These are phyloP conservation scores for Gymnosoma rotundatum DNA, from an alignment of 2,888 invertebrate genomes.

Conservation along the genomic window DNA sequence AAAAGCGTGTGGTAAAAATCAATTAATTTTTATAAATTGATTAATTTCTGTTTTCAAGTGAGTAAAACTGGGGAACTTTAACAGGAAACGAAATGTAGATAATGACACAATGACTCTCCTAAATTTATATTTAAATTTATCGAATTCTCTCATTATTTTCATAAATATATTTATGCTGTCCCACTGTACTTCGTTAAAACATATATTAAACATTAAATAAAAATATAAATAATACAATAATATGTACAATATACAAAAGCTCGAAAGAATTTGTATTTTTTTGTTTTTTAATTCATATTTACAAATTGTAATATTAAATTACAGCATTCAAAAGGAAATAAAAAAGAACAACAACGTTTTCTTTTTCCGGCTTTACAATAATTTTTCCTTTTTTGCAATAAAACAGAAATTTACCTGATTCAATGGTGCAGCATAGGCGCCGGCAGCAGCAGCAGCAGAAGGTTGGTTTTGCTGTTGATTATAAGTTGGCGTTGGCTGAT, in stretches of 20 bases:
- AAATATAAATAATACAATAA: neutral
- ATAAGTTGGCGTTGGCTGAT: constrained; percentile 72
- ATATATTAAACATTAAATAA: constrained; percentile 36
- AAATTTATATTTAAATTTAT: too few species aligned
- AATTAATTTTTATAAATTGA: too few species aligned
- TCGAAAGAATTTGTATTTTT: neutral
- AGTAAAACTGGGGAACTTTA: too few species aligned
- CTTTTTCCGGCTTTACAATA: constrained; percentile 40
- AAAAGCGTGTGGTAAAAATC: too few species aligned
- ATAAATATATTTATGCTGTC: too few species aligned
- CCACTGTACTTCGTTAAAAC: constrained; percentile 8
- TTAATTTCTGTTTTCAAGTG: too few species aligned
- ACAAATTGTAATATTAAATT: constrained; percentile 59
- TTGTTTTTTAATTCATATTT: constrained; percentile 53
- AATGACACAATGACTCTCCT: too few species aligned
- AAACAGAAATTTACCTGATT: constrained; percentile 76
- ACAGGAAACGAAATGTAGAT: too few species aligned
- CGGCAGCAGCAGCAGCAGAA: constrained; percentile 62
- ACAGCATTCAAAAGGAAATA: constrained; percentile 39
- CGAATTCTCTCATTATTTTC: too few species aligned
- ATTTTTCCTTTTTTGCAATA: constrained; percentile 2
- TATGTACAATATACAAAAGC: constrained; percentile 5
- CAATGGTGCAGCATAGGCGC: constrained; percentile 49
- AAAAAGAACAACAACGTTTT: constrained; percentile 35
- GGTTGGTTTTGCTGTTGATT: constrained; percentile 71